A percentile compares a stretch with the other conserved stretches of the same genome.
Evolutionary conservation across 2,888 invertebrate species (phyloP).

Genomic region (Amphipyra tragopoginis): DNA sequence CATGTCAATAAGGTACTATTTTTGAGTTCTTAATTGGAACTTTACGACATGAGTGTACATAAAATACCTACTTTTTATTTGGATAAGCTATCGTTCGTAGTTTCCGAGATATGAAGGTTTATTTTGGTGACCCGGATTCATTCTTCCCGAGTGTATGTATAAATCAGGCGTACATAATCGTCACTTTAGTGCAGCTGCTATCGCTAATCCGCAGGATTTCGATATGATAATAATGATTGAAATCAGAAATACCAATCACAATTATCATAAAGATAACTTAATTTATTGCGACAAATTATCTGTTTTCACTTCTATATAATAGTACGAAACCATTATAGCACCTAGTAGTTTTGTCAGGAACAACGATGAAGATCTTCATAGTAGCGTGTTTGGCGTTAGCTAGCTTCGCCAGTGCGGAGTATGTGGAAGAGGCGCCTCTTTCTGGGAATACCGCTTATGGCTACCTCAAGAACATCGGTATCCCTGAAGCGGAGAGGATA

Average conservation of each 20-base stretch:
- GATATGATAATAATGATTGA: slow-evolving; percentile 12
- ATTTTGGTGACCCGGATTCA: too few species aligned
- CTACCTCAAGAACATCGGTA: slow-evolving; percentile 68
- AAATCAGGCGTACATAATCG: neutral
- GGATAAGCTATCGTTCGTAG: too few species aligned
- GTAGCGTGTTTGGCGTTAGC: slow-evolving; percentile 36
- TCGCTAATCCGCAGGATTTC: slow-evolving; percentile 26
- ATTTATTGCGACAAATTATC: slow-evolving; percentile 1
- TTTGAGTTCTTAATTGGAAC: too few species aligned
- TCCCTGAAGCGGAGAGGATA: slow-evolving; percentile 70
- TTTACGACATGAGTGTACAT: too few species aligned
- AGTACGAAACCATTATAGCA: neutral
- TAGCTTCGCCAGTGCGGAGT: slow-evolving; percentile 33
- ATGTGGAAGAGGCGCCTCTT: slow-evolving; percentile 11
- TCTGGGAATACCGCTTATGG: slow-evolving; percentile 62
- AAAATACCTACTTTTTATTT: too few species aligned
- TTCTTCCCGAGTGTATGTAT: too few species aligned
- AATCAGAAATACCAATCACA: slow-evolving; percentile 22
- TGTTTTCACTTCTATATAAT: slow-evolving; percentile 24
- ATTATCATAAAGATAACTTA: slow-evolving; percentile 17
- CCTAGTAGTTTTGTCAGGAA: slow-evolving; percentile 29
- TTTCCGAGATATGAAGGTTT: too few species aligned
- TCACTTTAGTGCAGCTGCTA: neutral
- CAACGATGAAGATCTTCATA: slow-evolving; percentile 53
- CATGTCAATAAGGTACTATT: too few species aligned